These are phyloP conservation scores for Numida meleagris DNA, from an alignment of 2,113 vertebrate species.

Conservation along the genomic window DNA sequence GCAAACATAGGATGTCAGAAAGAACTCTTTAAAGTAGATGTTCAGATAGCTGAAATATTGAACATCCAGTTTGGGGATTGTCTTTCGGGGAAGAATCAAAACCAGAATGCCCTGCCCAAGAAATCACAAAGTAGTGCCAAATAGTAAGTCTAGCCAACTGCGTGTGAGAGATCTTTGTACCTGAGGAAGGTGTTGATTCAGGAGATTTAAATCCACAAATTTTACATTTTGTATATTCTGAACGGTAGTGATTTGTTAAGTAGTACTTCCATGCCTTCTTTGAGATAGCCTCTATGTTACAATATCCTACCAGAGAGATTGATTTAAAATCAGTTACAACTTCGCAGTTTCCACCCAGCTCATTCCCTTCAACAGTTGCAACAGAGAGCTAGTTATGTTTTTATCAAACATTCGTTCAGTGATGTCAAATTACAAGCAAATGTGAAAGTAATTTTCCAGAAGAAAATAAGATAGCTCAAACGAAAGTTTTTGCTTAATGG, in stretches of 20 bases:
- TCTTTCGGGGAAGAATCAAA: not conserved
- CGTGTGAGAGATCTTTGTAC: not conserved
- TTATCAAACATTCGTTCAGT: not conserved
- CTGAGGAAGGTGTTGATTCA: not conserved
- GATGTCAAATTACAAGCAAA: not conserved
- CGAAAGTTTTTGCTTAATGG: slow-evolving; percentile 28
- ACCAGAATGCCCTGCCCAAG: not conserved
- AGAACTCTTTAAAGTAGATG: not conserved
- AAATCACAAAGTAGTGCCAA: not conserved
- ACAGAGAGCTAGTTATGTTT: not conserved
- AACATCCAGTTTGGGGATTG: not conserved
- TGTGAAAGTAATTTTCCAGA: slow-evolving; percentile 1
- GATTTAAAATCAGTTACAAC: accelerated
- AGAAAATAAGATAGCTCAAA: slow-evolving; percentile 32
- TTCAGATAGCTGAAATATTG: not conserved
- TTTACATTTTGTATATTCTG: not conserved
- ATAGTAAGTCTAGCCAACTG: too few species aligned
- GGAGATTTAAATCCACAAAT: not conserved
- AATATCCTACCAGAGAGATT: not conserved
- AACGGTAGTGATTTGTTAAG: not conserved
- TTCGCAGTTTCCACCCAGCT: accelerated
- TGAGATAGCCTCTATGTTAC: accelerated
- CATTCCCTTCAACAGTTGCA: not conserved
- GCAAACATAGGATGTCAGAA: not conserved
- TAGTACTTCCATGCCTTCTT: not conserved